Base-by-base conservation (phyloP, 2,113 vertebrate genomes). In the Neodon shergylaensis region DNA sequence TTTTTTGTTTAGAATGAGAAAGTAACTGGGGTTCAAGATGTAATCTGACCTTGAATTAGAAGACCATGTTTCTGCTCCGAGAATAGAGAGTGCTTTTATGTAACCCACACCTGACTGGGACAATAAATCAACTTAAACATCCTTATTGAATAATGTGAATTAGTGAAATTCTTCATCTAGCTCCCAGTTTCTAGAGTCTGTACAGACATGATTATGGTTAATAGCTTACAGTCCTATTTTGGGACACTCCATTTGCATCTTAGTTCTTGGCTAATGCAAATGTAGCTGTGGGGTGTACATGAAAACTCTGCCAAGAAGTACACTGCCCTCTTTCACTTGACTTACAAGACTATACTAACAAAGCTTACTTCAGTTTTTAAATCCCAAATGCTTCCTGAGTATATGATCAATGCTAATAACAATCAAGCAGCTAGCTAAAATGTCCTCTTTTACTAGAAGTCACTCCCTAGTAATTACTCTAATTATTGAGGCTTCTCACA, bases 281-380 rank as follows among this genome's bases (percentile, higher is more conserved):
- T 68, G n/a, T 5, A 88, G 33, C 42, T 49, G 5, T 82, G 73
- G 42, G 73, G 42, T 5, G 8, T 54, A 93, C 87, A 93, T 89
- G 31, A 70, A 96, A 94, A 54, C 8, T 10, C 81, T 82, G 24
- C 7, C 54, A 82, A 47, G 49, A 96, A 91, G 7, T 42, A 78
- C 19, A 72, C 5, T 52, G 24, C 76, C 8, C 7, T 42, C 39
- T 90, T 70, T 63, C 28, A 17, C 21, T 89, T 94, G n/a, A 79
- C 21, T 83, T 92, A n/a, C 14, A 89, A 92, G 54, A 61, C 36
- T 92, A 42, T 79, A 92, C 7, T 7, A 88, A 94, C 10, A 90
- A 19, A 94, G 39, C 1, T 17, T 26, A 95, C 36, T 83, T 94
- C 77, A 78, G 83, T 90, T 92, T 97, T 95, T 63, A 91, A 47